phyloP scores from a whole-genome alignment of 2,797 vertebrate genomes.

The Danio albolineatus region DNA sequence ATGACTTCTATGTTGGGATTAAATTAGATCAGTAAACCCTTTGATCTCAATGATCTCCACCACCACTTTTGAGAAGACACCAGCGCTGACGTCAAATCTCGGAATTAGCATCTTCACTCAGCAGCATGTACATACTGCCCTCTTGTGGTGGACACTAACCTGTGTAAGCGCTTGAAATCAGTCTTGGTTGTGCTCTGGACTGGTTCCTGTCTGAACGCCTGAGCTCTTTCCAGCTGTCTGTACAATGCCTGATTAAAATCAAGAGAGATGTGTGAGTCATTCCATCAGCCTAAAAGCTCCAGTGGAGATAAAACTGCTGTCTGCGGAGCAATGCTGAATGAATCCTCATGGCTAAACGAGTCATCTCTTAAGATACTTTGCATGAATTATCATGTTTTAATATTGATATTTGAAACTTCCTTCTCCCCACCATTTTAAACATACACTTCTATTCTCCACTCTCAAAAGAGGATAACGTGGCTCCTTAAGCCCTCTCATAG shows the following conservation, averaged over 20 bases:
- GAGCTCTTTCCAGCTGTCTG: constrained; percentile 47
- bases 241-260: constrained; percentile 55
- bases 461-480: constrained; percentile 1
- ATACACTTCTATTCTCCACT: not conserved
- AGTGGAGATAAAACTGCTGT: constrained; percentile 15
- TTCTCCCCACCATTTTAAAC: constrained; percentile 13
- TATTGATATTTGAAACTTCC: constrained; percentile 36
- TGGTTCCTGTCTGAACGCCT: constrained; percentile 23
- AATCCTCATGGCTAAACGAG: constrained; percentile 10
- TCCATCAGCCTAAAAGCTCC: constrained; percentile 24
- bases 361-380: constrained; percentile 37
- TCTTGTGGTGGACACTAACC: constrained; percentile 58
- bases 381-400: constrained; percentile 49
- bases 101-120: not conserved
- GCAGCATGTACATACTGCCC: constrained; percentile 45
- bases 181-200: constrained; percentile 44
- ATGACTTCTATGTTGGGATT: constrained; percentile 3
- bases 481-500: not conserved
- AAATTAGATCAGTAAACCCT: constrained; percentile 2
- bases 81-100: constrained; percentile 12
- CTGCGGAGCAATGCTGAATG: constrained; percentile 12
- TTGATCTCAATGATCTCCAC: not conserved
- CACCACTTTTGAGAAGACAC: constrained; percentile 14
- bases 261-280: constrained; percentile 23
- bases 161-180: constrained; percentile 57